Percentiles rank a stretch among this genome's conserved stretches.
Evolutionary conservation across 2,888 invertebrate species (phyloP).

Genomic region (Yponomeuta cagnagella): DNA sequence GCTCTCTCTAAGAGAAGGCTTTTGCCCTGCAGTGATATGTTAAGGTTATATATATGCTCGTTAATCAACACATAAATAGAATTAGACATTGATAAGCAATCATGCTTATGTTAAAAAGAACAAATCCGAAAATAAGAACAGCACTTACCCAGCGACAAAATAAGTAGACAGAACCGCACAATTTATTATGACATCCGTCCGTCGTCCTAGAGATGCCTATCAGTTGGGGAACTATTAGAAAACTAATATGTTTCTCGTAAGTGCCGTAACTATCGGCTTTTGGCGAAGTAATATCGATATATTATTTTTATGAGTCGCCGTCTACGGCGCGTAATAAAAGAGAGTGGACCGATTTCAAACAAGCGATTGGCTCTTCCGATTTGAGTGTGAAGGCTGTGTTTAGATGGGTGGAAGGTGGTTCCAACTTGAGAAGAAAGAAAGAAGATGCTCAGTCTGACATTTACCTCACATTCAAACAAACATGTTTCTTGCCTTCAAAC

Average conservation of each 20-base stretch:
- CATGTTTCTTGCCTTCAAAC: no score
- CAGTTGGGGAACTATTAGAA: constrained; percentile 23
- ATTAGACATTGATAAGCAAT: no score
- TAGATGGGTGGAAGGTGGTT: neutral
- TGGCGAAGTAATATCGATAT: constrained; percentile 36
- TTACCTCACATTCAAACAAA: no score
- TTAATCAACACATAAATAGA: no score
- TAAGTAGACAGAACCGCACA: neutral
- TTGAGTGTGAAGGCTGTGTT: constrained; percentile 12
- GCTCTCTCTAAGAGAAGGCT: no score
- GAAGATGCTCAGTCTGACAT: no score
- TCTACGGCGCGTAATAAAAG: constrained; percentile 12
- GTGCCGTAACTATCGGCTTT: constrained; percentile 25
- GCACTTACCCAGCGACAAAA: neutral
- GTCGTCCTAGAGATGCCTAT: neutral
- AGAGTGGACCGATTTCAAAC: constrained; percentile 4
- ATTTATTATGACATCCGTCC: neutral
- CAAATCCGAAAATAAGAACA: neutral
- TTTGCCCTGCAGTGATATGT: no score
- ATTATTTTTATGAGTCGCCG: constrained; percentile 44
- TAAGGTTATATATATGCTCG: no score
- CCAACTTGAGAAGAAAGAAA: neutral
- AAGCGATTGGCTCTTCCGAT: neutral
- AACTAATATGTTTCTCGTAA: constrained; percentile 28
- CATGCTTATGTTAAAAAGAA: no score